phyloP scores from a whole-genome alignment of 2,888 invertebrate species.

The Eulithis prunata region DNA sequence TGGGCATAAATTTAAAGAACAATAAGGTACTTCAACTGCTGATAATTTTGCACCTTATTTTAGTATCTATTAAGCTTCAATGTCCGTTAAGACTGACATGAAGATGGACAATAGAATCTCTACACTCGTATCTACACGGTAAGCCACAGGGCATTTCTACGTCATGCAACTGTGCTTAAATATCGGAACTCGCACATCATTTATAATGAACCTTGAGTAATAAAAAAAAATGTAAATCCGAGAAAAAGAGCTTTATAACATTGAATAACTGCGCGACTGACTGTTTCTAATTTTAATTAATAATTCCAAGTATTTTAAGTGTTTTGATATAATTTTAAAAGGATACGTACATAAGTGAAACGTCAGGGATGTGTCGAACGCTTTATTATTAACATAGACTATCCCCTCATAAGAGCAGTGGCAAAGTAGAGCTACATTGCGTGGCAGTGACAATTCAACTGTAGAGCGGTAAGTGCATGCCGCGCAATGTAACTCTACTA shows the following conservation, averaged over 20 bases:
- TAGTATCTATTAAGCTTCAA: constrained; percentile 21
- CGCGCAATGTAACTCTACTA: too few relatives aligned
- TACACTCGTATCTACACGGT: neutral
- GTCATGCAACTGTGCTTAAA: too few relatives aligned
- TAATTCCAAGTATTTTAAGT: constrained; percentile 45
- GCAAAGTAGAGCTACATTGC: too few relatives aligned
- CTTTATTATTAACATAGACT: constrained; percentile 38
- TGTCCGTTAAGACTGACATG: constrained; percentile 38
- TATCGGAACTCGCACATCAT: too few relatives aligned
- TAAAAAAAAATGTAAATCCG: constrained; percentile 27
- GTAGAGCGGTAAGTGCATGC: too few relatives aligned
- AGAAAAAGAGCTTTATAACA: constrained; percentile 58
- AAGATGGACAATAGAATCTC: constrained; percentile 30
- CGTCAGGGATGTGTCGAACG: constrained; percentile 35
- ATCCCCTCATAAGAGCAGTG: neutral
- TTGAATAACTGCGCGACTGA: constrained; percentile 60
- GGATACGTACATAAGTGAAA: constrained; percentile 2
- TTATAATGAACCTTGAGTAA: too few relatives aligned
- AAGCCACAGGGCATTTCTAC: too few relatives aligned
- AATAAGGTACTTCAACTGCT: too few relatives aligned
- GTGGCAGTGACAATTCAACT: too few relatives aligned
- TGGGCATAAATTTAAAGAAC: too few relatives aligned
- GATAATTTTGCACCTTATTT: neutral
- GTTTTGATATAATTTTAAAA: constrained; percentile 46
- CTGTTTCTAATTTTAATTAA: constrained; percentile 49